phyloP scores from a whole-genome alignment of 2,113 vertebrate genomes.

The Ameiurus melas region DNA sequence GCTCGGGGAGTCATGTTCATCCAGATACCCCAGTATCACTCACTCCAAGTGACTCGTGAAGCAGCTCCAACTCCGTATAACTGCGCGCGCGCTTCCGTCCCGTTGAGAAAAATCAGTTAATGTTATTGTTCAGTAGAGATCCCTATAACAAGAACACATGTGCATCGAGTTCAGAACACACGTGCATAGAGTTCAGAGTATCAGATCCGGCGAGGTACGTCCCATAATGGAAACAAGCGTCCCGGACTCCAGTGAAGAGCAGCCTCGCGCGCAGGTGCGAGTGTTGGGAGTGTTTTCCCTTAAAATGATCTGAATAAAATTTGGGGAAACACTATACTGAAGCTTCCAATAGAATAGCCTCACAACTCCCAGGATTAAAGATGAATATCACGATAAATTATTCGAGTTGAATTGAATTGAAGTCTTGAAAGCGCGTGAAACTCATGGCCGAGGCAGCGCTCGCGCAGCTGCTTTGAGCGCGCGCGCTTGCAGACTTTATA shows the following conservation, averaged over 20 bases:
- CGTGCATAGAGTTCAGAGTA: neutral
- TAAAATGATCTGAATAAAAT: slow-evolving; percentile 21
- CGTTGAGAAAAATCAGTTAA: neutral
- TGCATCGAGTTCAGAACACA: neutral
- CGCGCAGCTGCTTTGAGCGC: slow-evolving; percentile 18
- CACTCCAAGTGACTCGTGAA: slow-evolving; percentile 2
- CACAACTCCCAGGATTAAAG: neutral
- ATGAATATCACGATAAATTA: neutral
- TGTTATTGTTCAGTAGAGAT: neutral
- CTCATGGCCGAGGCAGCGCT: neutral
- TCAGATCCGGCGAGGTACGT: slow-evolving; percentile 32
- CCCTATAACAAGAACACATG: neutral
- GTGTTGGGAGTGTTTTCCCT: slow-evolving; percentile 5
- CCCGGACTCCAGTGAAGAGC: slow-evolving; percentile 6
- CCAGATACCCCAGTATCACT: neutral
- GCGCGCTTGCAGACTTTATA: slow-evolving; percentile 65
- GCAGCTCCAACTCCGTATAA: neutral
- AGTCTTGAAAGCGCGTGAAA: neutral
- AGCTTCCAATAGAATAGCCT: neutral
- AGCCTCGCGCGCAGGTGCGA: slow-evolving; percentile 68
- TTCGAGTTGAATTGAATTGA: neutral
- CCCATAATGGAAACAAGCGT: slow-evolving; percentile 46
- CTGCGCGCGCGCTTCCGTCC: neutral
- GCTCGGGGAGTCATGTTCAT: slow-evolving; percentile 60
- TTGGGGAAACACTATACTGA: neutral